Conservation (phyloP, 2,888 invertebrate species). For the Himalopsyche tibetana region DNA sequence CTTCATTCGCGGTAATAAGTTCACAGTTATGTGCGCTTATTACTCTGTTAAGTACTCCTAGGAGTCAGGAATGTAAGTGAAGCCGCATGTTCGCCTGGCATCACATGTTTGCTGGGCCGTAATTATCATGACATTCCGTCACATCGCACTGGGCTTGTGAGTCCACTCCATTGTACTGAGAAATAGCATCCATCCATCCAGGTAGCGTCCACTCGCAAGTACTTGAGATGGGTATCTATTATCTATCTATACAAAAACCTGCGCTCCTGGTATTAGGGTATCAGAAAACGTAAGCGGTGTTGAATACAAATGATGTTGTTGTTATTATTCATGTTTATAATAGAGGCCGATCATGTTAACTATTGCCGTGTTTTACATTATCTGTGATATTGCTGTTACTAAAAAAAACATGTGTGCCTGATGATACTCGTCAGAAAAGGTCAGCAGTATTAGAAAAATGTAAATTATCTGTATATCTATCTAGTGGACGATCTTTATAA, state of each 20-base stretch:
- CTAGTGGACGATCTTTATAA: too few species aligned
- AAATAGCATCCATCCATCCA: background rate
- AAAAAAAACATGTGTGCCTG: too few species aligned
- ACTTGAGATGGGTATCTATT: background rate
- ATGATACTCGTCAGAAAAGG: too few species aligned
- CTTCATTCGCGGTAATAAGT: background rate
- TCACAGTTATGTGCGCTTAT: slow-evolving; percentile 1
- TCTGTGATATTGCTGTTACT: too few species aligned
- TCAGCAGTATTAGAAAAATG: too few species aligned
- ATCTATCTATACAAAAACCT: background rate
- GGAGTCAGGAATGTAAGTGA: background rate
- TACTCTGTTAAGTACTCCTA: background rate
- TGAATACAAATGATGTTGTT: background rate
- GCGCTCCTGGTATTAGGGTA: slow-evolving; percentile 4
- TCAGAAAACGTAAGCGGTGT: background rate
- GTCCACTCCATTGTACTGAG: background rate
- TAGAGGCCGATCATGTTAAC: too few species aligned
- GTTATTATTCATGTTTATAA: too few species aligned
- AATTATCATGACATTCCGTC: slow-evolving; percentile 13
- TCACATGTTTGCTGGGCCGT: background rate
- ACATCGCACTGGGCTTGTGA: background rate
- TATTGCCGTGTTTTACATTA: too few species aligned
- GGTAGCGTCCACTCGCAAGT: background rate
- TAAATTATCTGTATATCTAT: too few species aligned
- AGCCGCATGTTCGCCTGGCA: slow-evolving; percentile 13